Percentiles rank a stretch among this genome's conserved stretches.
Conservation (phyloP, 2,888 invertebrate genomes). For the Laothoe populi region DNA sequence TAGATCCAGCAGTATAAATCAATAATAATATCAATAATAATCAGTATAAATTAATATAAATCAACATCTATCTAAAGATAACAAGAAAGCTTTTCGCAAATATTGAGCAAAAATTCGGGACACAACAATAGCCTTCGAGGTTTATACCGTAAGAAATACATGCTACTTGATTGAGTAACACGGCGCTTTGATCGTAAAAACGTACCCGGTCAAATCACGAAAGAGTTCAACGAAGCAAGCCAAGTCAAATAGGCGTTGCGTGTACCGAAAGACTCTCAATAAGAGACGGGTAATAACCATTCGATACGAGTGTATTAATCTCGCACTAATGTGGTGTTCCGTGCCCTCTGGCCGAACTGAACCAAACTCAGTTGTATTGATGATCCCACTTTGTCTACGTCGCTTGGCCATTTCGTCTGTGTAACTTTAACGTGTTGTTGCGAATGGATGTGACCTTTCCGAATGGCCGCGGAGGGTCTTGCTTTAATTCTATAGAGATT, state of each 20-base stretch:
- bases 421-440: conserved; percentile 63
- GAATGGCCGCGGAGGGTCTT: conserved; percentile 47
- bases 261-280: conserved; percentile 73
- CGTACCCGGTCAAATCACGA: conserved; percentile 46
- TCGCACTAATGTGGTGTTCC: conserved; percentile 74
- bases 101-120: background rate
- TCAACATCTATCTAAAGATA: background rate
- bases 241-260: conserved; percentile 68
- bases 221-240: conserved; percentile 53
- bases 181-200: conserved; percentile 48
- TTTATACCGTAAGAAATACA: conserved; percentile 1
- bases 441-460: conserved; percentile 59
- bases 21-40: too few relatives aligned
- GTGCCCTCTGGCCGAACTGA: conserved; percentile 56
- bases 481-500: conserved; percentile 60
- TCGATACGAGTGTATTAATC: conserved; percentile 72
- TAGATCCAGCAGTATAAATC: too few relatives aligned
- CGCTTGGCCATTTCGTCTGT: conserved; percentile 63
- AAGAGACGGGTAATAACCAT: conserved; percentile 53
- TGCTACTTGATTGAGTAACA: conserved; percentile 29
- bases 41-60: too few relatives aligned
- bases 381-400: conserved; percentile 75
- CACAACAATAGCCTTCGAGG: background rate
- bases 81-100: background rate
- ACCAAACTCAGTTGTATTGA: conserved; percentile 68